phyloP scores from a whole-genome alignment of 2,113 vertebrate species.

The Tragelaphus imberbis region DNA sequence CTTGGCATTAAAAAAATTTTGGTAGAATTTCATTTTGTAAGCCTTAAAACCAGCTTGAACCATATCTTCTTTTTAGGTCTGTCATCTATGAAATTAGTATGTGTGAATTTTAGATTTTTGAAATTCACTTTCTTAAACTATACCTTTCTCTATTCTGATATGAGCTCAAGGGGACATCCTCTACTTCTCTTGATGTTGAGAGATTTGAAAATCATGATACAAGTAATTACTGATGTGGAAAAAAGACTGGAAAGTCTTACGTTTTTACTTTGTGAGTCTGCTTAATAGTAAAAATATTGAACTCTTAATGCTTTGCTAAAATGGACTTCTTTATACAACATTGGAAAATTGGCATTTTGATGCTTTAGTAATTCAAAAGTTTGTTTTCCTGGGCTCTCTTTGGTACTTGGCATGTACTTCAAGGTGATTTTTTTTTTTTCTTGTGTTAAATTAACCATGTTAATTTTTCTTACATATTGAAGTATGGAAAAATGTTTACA shows the following conservation, averaged over 20 bases:
- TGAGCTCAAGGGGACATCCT: background rate
- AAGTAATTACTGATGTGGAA: background rate
- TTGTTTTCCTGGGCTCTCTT: background rate
- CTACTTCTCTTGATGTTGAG: background rate
- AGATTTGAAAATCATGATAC: background rate
- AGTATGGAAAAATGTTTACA: background rate
- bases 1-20: background rate
- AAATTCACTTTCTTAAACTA: background rate
- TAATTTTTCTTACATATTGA: background rate
- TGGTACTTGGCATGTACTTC: background rate
- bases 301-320: slow-evolving; percentile 4
- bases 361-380: slow-evolving; percentile 34
- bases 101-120: background rate
- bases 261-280: background rate
- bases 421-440: background rate
- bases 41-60: background rate
- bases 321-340: background rate
- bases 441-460: background rate
- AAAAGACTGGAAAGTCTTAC: background rate
- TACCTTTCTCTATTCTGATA: background rate
- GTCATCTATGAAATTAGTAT: background rate
- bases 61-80: background rate
- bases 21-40: slow-evolving; percentile 1
- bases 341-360: slow-evolving; percentile 1
- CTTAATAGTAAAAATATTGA: background rate